Evolutionary conservation across 2,113 vertebrate genomes (phyloP).

Genomic region (Melierax canorus): DNA sequence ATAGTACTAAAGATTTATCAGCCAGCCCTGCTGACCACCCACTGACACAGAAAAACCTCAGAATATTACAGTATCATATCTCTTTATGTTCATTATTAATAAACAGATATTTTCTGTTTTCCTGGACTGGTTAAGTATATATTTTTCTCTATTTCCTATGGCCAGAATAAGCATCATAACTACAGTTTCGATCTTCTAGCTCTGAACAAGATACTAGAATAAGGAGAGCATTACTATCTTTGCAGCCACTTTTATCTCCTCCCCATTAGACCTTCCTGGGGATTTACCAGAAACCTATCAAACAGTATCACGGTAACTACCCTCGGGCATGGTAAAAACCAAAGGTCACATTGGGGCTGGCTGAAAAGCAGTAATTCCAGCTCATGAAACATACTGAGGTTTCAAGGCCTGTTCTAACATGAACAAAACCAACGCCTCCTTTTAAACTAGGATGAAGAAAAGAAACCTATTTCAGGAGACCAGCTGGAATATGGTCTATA

Average conservation of each 20-base stretch:
- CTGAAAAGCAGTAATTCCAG: not conserved
- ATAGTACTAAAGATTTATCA: not conserved
- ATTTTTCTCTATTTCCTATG: not conserved
- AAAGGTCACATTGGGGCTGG: not conserved
- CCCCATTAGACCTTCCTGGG: not conserved
- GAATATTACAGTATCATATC: not conserved
- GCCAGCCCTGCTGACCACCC: not conserved
- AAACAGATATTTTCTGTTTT: not conserved
- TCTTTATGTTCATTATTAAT: not conserved
- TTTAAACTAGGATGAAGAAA: not conserved
- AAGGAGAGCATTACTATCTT: not conserved
- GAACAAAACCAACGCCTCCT: not conserved
- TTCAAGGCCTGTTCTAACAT: not conserved
- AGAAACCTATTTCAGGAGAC: not conserved
- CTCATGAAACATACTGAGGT: not conserved
- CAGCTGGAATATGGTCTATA: not conserved
- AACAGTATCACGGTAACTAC: not conserved
- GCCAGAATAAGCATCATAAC: not conserved
- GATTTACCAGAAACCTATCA: not conserved
- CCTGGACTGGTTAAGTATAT: not conserved
- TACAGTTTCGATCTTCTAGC: not conserved
- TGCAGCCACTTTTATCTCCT: not conserved
- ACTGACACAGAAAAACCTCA: not conserved
- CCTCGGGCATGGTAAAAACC: not conserved
- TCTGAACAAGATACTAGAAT: not conserved